phyloP scores from a whole-genome alignment of 2,113 vertebrate species.

The Stigmatopora argus region DNA sequence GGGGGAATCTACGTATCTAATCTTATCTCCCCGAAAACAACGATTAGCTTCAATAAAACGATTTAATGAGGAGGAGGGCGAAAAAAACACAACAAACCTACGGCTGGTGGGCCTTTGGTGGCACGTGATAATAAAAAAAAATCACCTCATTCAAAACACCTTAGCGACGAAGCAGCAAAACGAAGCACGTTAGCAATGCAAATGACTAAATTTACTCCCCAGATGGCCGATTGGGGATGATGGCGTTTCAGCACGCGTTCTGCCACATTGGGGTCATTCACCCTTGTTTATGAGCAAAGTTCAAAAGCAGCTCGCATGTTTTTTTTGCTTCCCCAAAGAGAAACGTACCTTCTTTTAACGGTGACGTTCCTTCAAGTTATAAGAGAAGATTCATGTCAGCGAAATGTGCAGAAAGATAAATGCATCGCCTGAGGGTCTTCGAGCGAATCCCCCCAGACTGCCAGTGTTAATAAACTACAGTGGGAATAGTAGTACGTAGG shows the following conservation, averaged over 20 bases:
- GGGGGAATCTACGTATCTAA: neutral
- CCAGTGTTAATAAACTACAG: neutral
- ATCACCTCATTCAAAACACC: neutral
- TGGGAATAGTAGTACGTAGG: neutral
- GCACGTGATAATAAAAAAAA: neutral
- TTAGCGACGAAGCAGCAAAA: neutral
- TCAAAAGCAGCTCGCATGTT: slow-evolving; percentile 25
- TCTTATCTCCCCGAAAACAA: neutral
- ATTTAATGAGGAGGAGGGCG: neutral
- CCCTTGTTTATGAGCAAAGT: slow-evolving; percentile 44
- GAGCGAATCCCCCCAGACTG: neutral
- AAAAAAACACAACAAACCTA: neutral
- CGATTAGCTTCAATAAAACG: neutral
- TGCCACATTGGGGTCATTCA: slow-evolving; percentile 39
- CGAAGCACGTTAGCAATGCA: neutral
- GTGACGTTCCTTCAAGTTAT: neutral
- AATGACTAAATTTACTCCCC: neutral
- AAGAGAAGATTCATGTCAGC: neutral
- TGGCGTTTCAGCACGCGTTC: neutral
- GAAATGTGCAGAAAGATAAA: neutral
- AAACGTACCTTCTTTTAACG: neutral
- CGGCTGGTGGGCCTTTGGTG: neutral
- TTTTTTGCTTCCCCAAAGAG: slow-evolving; percentile 16
- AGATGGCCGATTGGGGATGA: neutral
- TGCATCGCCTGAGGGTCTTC: slow-evolving; percentile 1